Base-by-base conservation (phyloP, 2,888 invertebrate genomes). In the Scaptomyza polygonia region DNA sequence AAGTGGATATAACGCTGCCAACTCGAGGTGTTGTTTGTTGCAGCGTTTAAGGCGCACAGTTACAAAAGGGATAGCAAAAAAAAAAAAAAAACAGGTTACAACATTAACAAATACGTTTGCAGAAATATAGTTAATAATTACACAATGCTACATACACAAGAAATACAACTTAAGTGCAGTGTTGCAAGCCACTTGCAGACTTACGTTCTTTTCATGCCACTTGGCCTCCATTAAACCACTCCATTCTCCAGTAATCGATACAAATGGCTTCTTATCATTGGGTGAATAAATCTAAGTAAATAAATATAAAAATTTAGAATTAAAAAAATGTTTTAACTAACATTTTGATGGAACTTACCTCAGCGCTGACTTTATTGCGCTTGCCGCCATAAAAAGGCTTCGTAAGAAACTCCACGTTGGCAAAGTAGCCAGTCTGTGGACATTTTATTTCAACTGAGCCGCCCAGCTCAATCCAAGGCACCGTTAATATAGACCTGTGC, bases 371-470 rank as follows among this genome's bases (percentile, higher is more conserved):
- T 72, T 95, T 94, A 91, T 99, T 96, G 85, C 97, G 97, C 92
- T 98, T 98, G 66, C 98, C 98, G 16, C 98, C 98, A 91, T 99
- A 99, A 92, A 99, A 99, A 0, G 99, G 99, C 93, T 99, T 99
- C 3, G 99, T 99, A 62, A 97, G 93, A 92, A 99, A 99, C 91
- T 99, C 99, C 11, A 99, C 94, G 88, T 95, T 96, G 14, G 98
- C 97, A 89, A 94, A 95, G 91, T 97, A 99, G 7, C 98, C 99
- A 0, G 98, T 98, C 92, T 99, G 97, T 8, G 95, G 95, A 92
- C 99, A 99, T 57, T 94, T 95, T 70, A 99, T 97, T 57, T 94
- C 95, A 1, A 98, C 96, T 1, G 96, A 95, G 12, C 99, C 99
- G 57, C 99, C 99, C 21, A 99, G 93, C 92, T 99, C 99, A 88